phyloP scores from a whole-genome alignment of 2,797 vertebrate species.

The Ctenochaetus hawaiiensis region DNA sequence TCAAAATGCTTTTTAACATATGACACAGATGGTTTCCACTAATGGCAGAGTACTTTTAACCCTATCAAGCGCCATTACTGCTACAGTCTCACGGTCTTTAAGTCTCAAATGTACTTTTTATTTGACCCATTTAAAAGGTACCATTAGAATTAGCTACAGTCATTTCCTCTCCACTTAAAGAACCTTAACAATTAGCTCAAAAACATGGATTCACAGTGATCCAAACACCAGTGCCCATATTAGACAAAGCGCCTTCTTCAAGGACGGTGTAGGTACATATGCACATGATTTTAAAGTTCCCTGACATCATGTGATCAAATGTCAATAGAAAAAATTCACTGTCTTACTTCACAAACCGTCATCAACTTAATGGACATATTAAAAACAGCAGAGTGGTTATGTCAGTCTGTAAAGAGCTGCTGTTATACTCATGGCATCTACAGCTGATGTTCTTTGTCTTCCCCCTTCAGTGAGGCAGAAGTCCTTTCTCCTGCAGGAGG shows the following conservation, averaged over 20 bases:
- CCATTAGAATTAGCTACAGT: constrained; percentile 8
- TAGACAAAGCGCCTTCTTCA: constrained; percentile 11
- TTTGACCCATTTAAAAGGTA: constrained; percentile 22
- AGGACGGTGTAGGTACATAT: constrained; percentile 22
- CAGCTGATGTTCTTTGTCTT: constrained; percentile 42
- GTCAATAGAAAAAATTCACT: constrained; percentile 31
- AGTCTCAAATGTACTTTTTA: constrained; percentile 11
- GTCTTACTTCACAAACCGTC: constrained; percentile 38
- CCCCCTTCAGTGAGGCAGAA: constrained; percentile 16
- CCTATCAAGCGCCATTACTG: not conserved
- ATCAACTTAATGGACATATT: constrained; percentile 50
- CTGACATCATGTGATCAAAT: constrained; percentile 36
- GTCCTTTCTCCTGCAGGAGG: not conserved
- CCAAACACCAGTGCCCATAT: not conserved
- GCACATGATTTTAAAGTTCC: not conserved
- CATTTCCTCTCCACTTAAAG: constrained; percentile 9
- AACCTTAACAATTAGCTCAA: constrained; percentile 28
- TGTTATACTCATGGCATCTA: constrained; percentile 47
- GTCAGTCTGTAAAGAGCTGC: constrained; percentile 41
- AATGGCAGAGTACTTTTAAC: constrained; percentile 46
- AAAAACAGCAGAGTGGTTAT: constrained; percentile 40
- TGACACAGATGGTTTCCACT: constrained; percentile 39
- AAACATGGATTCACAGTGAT: constrained; percentile 1
- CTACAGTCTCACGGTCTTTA: not conserved
- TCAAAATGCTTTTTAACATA: constrained; percentile 53